Conservation (phyloP, 2,888 invertebrate species). For the Catocala sponsa region DNA sequence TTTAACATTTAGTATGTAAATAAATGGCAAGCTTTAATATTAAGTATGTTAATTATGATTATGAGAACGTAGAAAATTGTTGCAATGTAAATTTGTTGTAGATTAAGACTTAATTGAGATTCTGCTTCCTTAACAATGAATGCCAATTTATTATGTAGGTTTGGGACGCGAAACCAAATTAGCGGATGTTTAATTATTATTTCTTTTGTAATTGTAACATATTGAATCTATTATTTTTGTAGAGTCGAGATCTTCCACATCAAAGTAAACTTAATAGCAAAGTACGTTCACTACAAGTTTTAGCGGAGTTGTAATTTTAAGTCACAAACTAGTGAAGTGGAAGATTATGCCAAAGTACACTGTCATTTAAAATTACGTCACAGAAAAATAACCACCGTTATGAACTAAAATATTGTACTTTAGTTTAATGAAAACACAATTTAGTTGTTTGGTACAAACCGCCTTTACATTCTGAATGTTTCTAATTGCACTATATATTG, state of each 20-base stretch:
- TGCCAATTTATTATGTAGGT: slow-evolving; percentile 60
- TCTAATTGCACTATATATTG: slow-evolving; percentile 65
- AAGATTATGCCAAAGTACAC: slow-evolving; percentile 54
- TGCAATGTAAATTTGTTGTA: slow-evolving; percentile 82
- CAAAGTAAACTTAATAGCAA: slow-evolving; percentile 32
- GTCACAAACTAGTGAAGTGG: slow-evolving; percentile 47
- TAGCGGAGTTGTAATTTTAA: slow-evolving; percentile 46
- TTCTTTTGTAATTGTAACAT: slow-evolving; percentile 36
- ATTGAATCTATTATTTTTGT: slow-evolving; percentile 41
- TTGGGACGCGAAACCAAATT: slow-evolving; percentile 39
- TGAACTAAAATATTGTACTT: slow-evolving; percentile 37
- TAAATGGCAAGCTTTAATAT: slow-evolving; percentile 81
- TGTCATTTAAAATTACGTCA: slow-evolving; percentile 41
- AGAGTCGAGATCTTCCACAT: slow-evolving; percentile 45
- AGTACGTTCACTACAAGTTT: slow-evolving; percentile 30
- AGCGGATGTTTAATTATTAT: slow-evolving; percentile 32
- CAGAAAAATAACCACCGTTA: slow-evolving; percentile 49
- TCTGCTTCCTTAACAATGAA: slow-evolving; percentile 70
- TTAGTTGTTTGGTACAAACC: slow-evolving; percentile 60
- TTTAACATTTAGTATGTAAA: slow-evolving; percentile 58
- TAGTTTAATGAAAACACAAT: slow-evolving; percentile 48
- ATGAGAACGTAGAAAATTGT: slow-evolving; percentile 73
- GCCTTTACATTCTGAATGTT: slow-evolving; percentile 60
- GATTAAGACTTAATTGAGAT: slow-evolving; percentile 68
- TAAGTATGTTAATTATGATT: slow-evolving; percentile 76